Percentiles rank a stretch among this genome's conserved stretches.
Evolutionary conservation across 2,888 invertebrate species (phyloP).

Genomic region (Chloroclysta siterata): DNA sequence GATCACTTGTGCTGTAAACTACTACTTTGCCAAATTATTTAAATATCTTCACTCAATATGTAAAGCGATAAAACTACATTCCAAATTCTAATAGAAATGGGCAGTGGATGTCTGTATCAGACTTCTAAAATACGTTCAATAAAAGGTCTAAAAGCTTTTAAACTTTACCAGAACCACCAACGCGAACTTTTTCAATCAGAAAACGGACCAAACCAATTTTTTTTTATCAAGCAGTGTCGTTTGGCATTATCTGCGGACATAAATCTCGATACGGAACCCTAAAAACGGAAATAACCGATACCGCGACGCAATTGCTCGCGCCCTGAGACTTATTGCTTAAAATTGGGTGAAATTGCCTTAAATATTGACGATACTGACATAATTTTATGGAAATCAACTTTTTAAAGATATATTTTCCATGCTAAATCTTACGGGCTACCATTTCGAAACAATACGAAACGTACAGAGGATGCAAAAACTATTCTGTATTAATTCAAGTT

Average conservation of each 20-base stretch:
- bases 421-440: too few species aligned
- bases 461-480: background rate
- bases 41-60: too few species aligned
- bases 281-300: constrained; percentile 53
- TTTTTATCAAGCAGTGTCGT: constrained; percentile 41
- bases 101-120: constrained; percentile 16
- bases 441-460: background rate
- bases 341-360: constrained; percentile 48
- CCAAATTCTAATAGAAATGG: constrained; percentile 20
- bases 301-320: constrained; percentile 56
- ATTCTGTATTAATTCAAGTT: background rate
- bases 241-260: constrained; percentile 44
- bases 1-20: too few species aligned
- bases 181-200: constrained; percentile 57
- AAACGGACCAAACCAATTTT: constrained; percentile 46
- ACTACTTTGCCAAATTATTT: too few species aligned
- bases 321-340: constrained; percentile 54
- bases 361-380: constrained; percentile 28
- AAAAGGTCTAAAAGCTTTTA: constrained; percentile 23
- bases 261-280: constrained; percentile 43
- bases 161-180: constrained; percentile 30
- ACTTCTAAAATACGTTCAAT: constrained; percentile 15
- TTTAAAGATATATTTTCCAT: background rate
- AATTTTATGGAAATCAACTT: constrained; percentile 3
- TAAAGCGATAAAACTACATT: constrained; percentile 1